Conservation (phyloP, 2,113 vertebrate species). For the Aphyosemion australe region DNA sequence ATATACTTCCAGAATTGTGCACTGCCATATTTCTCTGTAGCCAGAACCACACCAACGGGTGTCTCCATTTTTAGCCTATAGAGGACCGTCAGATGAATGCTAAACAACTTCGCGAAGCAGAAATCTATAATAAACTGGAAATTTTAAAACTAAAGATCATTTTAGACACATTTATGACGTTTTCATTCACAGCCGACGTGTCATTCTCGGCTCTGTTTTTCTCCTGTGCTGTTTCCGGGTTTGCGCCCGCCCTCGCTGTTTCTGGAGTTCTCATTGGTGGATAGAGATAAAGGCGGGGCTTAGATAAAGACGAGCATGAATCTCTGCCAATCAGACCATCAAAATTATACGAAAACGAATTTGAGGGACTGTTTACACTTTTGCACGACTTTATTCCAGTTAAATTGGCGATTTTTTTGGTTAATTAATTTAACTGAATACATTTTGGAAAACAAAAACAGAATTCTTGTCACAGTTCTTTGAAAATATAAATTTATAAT, state of each 20-base stretch:
- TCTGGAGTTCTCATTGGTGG: slow-evolving; percentile 38
- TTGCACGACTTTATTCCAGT: no score
- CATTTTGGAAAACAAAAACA: no score
- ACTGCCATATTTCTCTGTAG: slow-evolving; percentile 78
- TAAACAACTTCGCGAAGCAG: background rate
- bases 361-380: no score
- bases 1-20: slow-evolving; percentile 74
- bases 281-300: slow-evolving; percentile 23
- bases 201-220: slow-evolving; percentile 5
- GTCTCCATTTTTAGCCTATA: slow-evolving; percentile 31
- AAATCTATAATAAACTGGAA: background rate
- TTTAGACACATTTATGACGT: background rate
- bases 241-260: slow-evolving; percentile 23
- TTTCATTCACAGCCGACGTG: slow-evolving; percentile 23
- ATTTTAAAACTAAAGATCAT: background rate
- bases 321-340: no score
- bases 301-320: no score
- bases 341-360: no score
- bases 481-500: no score
- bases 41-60: slow-evolving; percentile 43
- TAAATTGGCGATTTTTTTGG: no score
- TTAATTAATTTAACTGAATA: no score
- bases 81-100: background rate
- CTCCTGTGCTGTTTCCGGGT: slow-evolving; percentile 54
- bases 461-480: no score